A percentile compares a stretch with the other conserved stretches of the same genome.
Evolutionary conservation across 1,140 invertebrate genomes (phyloP).

Genomic region (Anastrepha obliqua): DNA sequence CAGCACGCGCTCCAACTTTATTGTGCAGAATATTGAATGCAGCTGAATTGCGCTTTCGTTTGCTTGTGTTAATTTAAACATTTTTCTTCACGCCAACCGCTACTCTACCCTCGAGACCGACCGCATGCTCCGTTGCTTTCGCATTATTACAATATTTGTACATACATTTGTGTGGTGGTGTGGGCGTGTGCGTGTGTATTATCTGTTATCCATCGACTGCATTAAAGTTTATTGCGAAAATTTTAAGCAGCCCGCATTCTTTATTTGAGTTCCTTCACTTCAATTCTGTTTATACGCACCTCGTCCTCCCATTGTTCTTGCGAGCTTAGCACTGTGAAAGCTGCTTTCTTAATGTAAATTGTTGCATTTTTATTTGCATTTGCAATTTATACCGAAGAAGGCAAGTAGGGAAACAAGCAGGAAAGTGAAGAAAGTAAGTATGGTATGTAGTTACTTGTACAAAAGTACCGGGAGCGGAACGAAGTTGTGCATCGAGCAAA

Average conservation of each 20-base stretch:
- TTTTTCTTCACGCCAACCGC: neutral
- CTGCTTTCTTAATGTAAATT: conserved; percentile 1
- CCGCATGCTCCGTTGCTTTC: neutral
- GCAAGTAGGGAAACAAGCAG: neutral
- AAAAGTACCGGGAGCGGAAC: conserved; percentile 24
- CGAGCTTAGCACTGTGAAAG: neutral
- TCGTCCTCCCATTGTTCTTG: neutral
- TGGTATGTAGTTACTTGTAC: conserved; percentile 28
- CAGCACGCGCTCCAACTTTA: neutral
- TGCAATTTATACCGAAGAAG: conserved; percentile 38
- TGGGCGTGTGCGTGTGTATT: neutral
- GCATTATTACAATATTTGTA: neutral
- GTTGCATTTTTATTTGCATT: conserved; percentile 50
- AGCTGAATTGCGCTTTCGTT: conserved; percentile 11
- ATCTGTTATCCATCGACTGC: conserved; percentile 28
- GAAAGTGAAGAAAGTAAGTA: conserved; percentile 6
- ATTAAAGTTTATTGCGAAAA: conserved; percentile 31
- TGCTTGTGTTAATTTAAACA: conserved; percentile 11
- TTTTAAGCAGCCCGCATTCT: conserved; percentile 35
- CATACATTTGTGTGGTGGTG: neutral
- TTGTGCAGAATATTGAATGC: neutral
- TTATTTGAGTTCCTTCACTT: neutral
- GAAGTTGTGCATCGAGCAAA: neutral
- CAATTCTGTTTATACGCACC: neutral
- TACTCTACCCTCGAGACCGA: neutral